Conservation (phyloP, 1,140 invertebrate genomes). For the Euura lappo region DNA sequence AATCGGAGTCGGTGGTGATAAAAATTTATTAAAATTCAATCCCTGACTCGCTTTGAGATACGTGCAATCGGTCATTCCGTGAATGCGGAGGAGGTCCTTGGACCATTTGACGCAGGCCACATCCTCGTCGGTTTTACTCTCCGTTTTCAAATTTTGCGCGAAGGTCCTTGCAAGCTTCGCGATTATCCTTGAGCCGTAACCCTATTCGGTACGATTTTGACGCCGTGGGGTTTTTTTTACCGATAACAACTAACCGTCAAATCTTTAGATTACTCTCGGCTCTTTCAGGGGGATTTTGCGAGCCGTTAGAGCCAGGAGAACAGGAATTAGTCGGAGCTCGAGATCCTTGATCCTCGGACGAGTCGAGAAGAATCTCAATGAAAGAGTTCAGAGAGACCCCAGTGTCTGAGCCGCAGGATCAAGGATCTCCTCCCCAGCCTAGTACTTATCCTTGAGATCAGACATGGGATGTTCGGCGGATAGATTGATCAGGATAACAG, state of each 20-base stretch:
- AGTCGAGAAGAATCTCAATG: not conserved
- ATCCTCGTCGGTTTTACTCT: not conserved
- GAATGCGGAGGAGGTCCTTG: no score
- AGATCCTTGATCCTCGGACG: constrained; percentile 18
- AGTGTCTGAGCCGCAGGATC: not conserved
- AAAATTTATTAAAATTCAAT: no score
- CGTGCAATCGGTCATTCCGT: no score
- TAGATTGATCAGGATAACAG: constrained; percentile 47
- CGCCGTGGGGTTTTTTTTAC: not conserved
- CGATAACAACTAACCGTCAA: not conserved
- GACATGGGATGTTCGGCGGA: constrained; percentile 54
- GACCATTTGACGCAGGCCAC: not conserved
- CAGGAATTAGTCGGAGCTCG: constrained; percentile 31
- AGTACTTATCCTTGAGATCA: constrained; percentile 36
- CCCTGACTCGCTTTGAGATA: no score
- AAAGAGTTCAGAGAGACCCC: not conserved
- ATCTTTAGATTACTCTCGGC: constrained; percentile 16
- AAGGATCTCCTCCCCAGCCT: not conserved
- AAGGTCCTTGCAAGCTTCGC: not conserved
- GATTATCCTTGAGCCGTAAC: not conserved
- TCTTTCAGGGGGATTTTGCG: constrained; percentile 33
- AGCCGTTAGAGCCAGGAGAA: constrained; percentile 44
- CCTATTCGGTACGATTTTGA: not conserved
- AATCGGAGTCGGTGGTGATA: no score
- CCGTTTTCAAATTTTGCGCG: not conserved